Percentiles rank a stretch among this genome's conserved stretches.
phyloP scores from a whole-genome alignment of 92 coral and sea anemone species.

The Actinostola sp. region DNA sequence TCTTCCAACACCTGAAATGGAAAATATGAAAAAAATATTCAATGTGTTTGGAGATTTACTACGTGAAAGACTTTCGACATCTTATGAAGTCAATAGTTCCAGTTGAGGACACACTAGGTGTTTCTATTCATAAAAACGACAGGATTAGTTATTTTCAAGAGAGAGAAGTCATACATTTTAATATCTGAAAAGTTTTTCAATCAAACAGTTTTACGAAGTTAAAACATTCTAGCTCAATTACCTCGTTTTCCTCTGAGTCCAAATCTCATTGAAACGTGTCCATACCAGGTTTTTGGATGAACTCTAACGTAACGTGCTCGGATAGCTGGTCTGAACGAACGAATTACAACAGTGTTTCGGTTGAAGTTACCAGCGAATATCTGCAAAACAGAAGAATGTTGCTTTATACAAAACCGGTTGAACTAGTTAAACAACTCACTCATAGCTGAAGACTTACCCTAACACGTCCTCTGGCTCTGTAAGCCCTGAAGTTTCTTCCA shows the following conservation, averaged over 20 bases:
- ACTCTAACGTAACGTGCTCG: constrained; percentile 49
- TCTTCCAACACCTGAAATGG: neutral
- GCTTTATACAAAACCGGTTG: neutral
- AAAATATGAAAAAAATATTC: neutral
- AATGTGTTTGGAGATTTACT: too few relatives aligned
- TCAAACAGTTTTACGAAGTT: too few relatives aligned
- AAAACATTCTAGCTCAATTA: too few relatives aligned
- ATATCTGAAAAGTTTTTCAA: too few relatives aligned
- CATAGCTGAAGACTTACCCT: constrained; percentile 7
- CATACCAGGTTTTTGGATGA: constrained; percentile 54
- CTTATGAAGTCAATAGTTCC: too few relatives aligned
- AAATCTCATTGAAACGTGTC: constrained; percentile 65
- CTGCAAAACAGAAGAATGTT: constrained; percentile 10
- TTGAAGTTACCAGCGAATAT: constrained; percentile 62
- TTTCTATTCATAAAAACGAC: too few relatives aligned
- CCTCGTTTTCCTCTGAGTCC: constrained; percentile 52
- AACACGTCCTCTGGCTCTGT: constrained; percentile 8
- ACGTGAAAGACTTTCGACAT: too few relatives aligned
- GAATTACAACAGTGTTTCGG: constrained; percentile 51
- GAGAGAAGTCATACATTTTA: too few relatives aligned
- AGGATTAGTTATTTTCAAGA: too few relatives aligned
- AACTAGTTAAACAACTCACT: too few relatives aligned
- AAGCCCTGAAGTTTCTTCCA: constrained; percentile 25
- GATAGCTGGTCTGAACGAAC: constrained; percentile 25
- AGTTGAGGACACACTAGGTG: too few relatives aligned